Percentiles rank a stretch among this genome's conserved stretches.
Conservation (phyloP, 2,113 vertebrate genomes). For the Pseudonaja textilis region DNA sequence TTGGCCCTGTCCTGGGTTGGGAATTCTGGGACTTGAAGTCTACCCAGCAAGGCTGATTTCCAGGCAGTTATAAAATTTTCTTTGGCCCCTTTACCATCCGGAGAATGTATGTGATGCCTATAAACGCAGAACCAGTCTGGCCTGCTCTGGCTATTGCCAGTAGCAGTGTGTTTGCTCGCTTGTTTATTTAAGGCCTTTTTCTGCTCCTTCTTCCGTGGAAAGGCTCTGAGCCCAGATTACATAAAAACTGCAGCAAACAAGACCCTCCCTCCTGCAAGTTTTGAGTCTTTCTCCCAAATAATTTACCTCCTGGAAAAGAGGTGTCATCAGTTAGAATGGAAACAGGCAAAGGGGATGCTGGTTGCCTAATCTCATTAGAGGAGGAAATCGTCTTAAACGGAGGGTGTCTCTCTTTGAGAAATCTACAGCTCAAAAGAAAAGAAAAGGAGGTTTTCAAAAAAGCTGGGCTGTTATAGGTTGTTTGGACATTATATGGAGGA, state of each 20-base stretch:
- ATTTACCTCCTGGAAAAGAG: background rate
- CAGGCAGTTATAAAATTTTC: background rate
- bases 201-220: background rate
- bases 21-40: background rate
- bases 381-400: background rate
- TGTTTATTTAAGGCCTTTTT: background rate
- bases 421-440: background rate
- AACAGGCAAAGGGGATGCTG: background rate
- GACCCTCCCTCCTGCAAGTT: background rate
- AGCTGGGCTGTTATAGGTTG: background rate
- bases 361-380: background rate
- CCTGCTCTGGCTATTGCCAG: background rate
- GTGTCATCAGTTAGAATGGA: background rate
- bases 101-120: background rate
- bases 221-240: background rate
- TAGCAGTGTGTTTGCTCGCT: background rate
- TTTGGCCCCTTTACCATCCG: background rate
- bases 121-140: background rate
- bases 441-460: background rate
- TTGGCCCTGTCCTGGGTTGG: background rate
- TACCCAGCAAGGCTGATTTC: background rate
- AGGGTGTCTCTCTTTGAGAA: background rate
- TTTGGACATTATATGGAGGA: background rate
- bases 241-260: background rate
- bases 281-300: background rate